A percentile compares a stretch with the other conserved stretches of the same genome.
Evolutionary conservation across 2,113 vertebrate species (phyloP).

Genomic region (Melanotaenia duboulayi): DNA sequence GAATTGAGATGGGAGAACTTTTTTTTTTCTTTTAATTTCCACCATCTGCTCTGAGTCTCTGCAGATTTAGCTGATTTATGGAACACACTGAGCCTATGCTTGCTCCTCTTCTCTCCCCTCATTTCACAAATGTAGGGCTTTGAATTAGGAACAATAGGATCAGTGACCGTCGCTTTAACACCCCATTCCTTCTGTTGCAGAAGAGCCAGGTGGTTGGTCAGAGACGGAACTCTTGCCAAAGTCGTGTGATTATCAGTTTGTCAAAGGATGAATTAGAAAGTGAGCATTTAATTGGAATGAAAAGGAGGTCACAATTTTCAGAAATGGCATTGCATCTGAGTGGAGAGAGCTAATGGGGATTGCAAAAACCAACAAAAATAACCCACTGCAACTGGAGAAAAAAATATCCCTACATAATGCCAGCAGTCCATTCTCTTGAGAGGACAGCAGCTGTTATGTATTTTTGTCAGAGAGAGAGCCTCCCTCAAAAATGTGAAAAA

Average conservation of each 20-base stretch:
- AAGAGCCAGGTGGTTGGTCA: conserved; percentile 46
- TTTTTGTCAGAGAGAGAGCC: conserved; percentile 56
- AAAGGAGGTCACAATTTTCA: conserved; percentile 77
- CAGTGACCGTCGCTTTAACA: conserved; percentile 53
- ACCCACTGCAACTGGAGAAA: conserved; percentile 73
- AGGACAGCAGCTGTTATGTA: conserved; percentile 77
- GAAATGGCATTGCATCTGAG: conserved; percentile 61
- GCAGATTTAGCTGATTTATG: conserved; percentile 80
- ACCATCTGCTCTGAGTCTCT: conserved; percentile 80
- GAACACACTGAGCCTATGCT: conserved; percentile 46
- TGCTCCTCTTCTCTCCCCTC: conserved; percentile 50
- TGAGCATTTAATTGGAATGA: conserved; percentile 63
- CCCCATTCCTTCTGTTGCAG: conserved; percentile 30
- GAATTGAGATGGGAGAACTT: conserved; percentile 59
- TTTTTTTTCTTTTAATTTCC: conserved; percentile 49
- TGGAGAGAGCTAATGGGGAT: conserved; percentile 35
- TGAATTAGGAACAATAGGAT: conserved; percentile 74
- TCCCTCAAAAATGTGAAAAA: conserved; percentile 24
- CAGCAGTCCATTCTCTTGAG: conserved; percentile 71
- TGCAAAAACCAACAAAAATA: conserved; percentile 72
- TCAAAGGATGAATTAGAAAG: conserved; percentile 57
- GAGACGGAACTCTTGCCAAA: conserved; percentile 37
- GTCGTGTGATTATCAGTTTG: conserved; percentile 48
- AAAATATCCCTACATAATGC: conserved; percentile 48
- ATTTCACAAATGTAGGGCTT: conserved; percentile 70